phyloP scores from a whole-genome alignment of 64 coral and sea anemone genomes.

The Actinia tenebrosa region DNA sequence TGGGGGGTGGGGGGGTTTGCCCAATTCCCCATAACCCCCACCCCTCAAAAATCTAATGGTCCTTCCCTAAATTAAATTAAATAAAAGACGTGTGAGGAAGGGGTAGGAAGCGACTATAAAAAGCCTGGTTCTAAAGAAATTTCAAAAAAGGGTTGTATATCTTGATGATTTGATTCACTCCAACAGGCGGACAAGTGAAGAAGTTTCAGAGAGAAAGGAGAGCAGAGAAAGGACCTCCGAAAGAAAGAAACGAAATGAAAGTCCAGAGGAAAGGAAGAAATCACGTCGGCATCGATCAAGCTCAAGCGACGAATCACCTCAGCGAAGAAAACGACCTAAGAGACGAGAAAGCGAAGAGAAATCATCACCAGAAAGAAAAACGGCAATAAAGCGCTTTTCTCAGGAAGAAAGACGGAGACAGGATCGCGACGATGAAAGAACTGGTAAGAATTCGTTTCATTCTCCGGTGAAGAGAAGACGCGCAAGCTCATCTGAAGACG shows the following conservation, averaged over 20 bases:
- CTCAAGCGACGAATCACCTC: constrained; percentile 3
- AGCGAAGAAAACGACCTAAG: not conserved
- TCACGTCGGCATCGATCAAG: not conserved
- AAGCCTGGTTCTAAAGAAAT: no score
- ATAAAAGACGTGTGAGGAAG: no score
- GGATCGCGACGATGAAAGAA: not conserved
- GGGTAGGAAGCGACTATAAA: no score
- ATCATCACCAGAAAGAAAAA: constrained; percentile 1
- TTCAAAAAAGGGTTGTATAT: no score
- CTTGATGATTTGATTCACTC: not conserved
- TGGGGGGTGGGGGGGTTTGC: no score
- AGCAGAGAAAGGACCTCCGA: not conserved
- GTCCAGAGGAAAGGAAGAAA: not conserved
- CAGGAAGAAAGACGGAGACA: not conserved
- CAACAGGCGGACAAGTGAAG: not conserved
- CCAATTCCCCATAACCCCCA: no score
- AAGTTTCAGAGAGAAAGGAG: not conserved
- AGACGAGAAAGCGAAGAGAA: constrained; percentile 8
- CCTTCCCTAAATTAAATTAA: no score
- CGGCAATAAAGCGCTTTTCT: not conserved
- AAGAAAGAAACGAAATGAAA: not conserved
- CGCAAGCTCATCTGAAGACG: not conserved
- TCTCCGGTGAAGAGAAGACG: not conserved
- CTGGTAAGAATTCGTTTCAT: not conserved
- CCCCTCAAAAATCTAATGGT: no score